A percentile compares a stretch with the other conserved stretches of the same genome.
Evolutionary conservation across 1,140 invertebrate genomes (phyloP).

Genomic region (Drosophila sucinea): DNA sequence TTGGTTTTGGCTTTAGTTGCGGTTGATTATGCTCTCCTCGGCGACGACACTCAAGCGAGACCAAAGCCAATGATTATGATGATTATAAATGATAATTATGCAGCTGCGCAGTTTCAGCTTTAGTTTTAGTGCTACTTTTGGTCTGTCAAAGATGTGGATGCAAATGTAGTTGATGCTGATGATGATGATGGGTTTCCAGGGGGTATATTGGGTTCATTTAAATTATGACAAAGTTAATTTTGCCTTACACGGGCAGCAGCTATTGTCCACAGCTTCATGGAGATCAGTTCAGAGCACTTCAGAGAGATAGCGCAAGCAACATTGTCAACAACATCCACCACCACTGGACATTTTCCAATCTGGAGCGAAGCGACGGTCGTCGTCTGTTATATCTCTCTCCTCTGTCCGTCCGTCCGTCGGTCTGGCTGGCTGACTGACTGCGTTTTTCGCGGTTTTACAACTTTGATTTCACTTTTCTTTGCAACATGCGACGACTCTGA

Average conservation of each 20-base stretch:
- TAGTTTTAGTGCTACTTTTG: slow-evolving; percentile 15
- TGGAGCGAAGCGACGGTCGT: slow-evolving; percentile 61
- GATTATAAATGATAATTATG: slow-evolving; percentile 64
- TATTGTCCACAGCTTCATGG: slow-evolving; percentile 34
- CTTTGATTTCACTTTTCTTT: slow-evolving; percentile 82
- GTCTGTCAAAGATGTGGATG: background rate
- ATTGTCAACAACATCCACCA: slow-evolving; percentile 72
- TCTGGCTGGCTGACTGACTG: slow-evolving; percentile 73
- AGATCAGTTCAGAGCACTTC: slow-evolving; percentile 19
- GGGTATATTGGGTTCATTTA: slow-evolving; percentile 39
- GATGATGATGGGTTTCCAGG: slow-evolving; percentile 53
- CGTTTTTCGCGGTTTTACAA: slow-evolving; percentile 82
- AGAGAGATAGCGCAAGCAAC: slow-evolving; percentile 29
- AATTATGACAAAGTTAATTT: slow-evolving; percentile 73
- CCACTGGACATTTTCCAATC: slow-evolving; percentile 76
- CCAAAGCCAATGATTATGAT: slow-evolving; percentile 62
- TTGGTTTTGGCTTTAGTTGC: slow-evolving; percentile 46
- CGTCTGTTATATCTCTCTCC: slow-evolving; percentile 43
- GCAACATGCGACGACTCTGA: slow-evolving; percentile 68
- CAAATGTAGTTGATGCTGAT: slow-evolving; percentile 20
- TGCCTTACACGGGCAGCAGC: slow-evolving; percentile 36
- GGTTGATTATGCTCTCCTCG: slow-evolving; percentile 70
- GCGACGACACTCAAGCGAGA: slow-evolving; percentile 58
- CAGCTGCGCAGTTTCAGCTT: slow-evolving; percentile 56
- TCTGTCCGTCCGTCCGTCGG: slow-evolving; percentile 34